These are phyloP conservation scores for Bolinopsis microptera DNA, from an alignment of 37 sponge, comb jelly and placozoan genomes.

Conservation along the genomic window DNA sequence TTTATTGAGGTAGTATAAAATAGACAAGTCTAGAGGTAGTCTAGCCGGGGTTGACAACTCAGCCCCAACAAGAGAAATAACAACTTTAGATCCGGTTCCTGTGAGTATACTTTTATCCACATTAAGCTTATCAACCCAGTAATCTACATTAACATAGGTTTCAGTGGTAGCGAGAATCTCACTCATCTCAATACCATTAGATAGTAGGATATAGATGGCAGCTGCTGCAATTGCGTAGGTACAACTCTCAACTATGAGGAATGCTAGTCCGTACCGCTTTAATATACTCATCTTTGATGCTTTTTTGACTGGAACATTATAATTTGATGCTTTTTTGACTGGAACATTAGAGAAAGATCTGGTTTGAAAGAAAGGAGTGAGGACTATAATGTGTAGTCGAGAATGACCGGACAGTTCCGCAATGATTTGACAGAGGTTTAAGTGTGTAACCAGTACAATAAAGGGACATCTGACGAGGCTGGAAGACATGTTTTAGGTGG, in stretches of 20 bases:
- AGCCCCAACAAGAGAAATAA: not conserved
- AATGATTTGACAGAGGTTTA: too few relatives aligned
- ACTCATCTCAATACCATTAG: not conserved
- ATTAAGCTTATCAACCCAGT: not conserved
- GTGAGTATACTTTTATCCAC: not conserved
- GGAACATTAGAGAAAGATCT: not conserved
- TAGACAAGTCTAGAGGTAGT: not conserved
- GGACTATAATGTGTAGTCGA: too few relatives aligned
- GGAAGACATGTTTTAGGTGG: too few relatives aligned
- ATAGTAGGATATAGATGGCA: not conserved
- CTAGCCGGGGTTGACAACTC: not conserved
- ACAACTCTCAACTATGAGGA: not conserved
- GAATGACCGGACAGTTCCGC: too few relatives aligned
- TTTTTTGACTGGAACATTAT: not conserved
- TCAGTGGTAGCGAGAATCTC: not conserved
- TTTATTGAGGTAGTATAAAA: not conserved
- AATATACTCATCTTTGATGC: not conserved
- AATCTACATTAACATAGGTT: not conserved
- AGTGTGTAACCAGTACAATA: too few relatives aligned
- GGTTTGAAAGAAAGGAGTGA: not conserved
- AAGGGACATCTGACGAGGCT: too few relatives aligned
- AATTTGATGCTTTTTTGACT: not conserved
- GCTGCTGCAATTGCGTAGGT: not conserved
- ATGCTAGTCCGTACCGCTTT: not conserved
- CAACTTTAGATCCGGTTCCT: not conserved